Evolutionary conservation across 2,888 invertebrate genomes (phyloP), one percentile per base, ranked within the genome.

Genomic region (Loripinus fragilis): DNA sequence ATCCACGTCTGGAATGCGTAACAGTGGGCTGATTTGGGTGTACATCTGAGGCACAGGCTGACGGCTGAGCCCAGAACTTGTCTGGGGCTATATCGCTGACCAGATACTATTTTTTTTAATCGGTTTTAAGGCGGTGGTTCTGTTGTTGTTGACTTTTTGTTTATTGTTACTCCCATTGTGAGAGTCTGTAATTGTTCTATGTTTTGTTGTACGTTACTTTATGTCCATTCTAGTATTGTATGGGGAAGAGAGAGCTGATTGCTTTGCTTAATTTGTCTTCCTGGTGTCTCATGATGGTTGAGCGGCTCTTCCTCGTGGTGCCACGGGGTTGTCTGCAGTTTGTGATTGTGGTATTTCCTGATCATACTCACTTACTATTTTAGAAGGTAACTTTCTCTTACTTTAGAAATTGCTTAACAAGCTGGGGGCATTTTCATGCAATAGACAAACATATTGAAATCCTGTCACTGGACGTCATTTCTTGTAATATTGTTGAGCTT

Each of bases 1-100:
- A 71, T 71, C 71, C 60, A 60, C 60, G 55, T 55, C 60, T 71
- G 30, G 60, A 71, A 71, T 25, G 60, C 55, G 17, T 60, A 25
- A 41, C 28, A 12, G 60, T 71, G 60, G 23, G 38, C 60, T 41
- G 38, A 38, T 71, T 41, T 55, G 41, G 71, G 71, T 41, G 60
- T 28, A 71, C 38, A 25, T 41, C 52, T 71, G 35, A 71, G 71
- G 30, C 28, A 71, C 71, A 41, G 60, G 50, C 71, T 38, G 38
- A 38, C 38, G 38, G 38, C 38, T 52, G 71, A 71, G 41, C 71
- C 28, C 35, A 64, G 48, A 30, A 64, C 65, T 28, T 42, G 64
- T 23, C 71, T 55, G 28, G 71, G 64, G 25, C 33, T n/a, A 41
- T 55, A 71, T 55, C 41, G 30, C 55, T 60, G 12, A 20, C 71